Percentiles rank a stretch among this genome's conserved stretches.
Evolutionary conservation across 1,140 invertebrate species (phyloP).

Genomic region (Aradophagus sp.): DNA sequence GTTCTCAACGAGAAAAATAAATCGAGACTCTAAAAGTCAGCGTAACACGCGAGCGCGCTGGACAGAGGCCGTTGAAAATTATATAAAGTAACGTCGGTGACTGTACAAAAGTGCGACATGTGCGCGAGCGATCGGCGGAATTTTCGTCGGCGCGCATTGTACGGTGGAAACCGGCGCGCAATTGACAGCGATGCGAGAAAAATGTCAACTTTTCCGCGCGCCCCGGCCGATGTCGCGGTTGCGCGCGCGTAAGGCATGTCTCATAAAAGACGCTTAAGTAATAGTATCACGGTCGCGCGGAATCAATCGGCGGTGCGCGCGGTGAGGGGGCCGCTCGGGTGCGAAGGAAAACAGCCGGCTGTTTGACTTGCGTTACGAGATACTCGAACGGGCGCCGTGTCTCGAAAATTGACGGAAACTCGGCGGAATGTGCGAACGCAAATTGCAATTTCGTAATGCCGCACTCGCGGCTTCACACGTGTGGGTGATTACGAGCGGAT

Average conservation of each 20-base stretch:
- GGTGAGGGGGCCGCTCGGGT: slow-evolving; percentile 22
- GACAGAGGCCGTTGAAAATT: too few relatives aligned
- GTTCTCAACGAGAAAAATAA: too few relatives aligned
- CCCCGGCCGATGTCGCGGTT: slow-evolving; percentile 6
- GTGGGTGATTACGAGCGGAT: slow-evolving; percentile 13
- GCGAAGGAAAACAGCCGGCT: slow-evolving; percentile 24
- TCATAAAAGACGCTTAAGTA: slow-evolving; percentile 47
- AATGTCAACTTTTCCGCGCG: slow-evolving; percentile 6
- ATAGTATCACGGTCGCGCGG: slow-evolving; percentile 51
- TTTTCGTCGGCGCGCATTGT: too few relatives aligned
- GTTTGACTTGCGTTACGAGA: slow-evolving; percentile 34
- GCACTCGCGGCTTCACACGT: slow-evolving; percentile 10
- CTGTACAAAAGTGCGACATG: too few relatives aligned
- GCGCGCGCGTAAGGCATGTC: slow-evolving; percentile 27
- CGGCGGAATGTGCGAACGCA: slow-evolving; percentile 42
- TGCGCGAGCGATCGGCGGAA: too few relatives aligned
- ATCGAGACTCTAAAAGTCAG: too few relatives aligned
- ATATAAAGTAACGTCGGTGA: too few relatives aligned
- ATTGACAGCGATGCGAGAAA: too few relatives aligned
- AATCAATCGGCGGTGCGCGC: slow-evolving; percentile 41
- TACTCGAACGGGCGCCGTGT: slow-evolving; percentile 46
- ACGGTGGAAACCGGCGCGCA: too few relatives aligned
- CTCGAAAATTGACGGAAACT: slow-evolving; percentile 48
- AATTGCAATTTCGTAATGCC: slow-evolving; percentile 45
- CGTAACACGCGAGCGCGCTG: too few relatives aligned